Evolutionary conservation across 2,113 vertebrate species (phyloP).

Genomic region (Platysternon megacephalum): DNA sequence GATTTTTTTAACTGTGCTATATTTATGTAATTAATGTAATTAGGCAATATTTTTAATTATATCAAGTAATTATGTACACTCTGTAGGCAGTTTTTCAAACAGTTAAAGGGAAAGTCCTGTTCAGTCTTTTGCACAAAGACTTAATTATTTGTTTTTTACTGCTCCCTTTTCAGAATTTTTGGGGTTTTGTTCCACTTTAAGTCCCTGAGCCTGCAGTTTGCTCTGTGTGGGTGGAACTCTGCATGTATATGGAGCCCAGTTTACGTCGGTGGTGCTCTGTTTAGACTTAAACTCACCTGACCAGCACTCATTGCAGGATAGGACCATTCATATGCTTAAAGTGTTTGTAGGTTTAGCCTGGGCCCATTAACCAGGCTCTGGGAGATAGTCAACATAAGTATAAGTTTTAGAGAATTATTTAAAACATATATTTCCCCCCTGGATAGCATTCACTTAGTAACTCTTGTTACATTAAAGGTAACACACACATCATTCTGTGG

Average conservation of each 20-base stretch:
- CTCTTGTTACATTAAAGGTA: neutral
- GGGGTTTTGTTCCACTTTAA: neutral
- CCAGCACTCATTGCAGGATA: neutral
- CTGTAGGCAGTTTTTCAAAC: neutral
- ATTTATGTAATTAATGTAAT: neutral
- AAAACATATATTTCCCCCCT: neutral
- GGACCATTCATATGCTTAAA: neutral
- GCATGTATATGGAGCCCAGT: neutral
- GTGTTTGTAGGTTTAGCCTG: neutral
- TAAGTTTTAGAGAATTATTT: neutral
- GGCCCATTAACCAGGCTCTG: neutral
- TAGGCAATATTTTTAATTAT: neutral
- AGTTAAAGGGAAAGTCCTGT: neutral
- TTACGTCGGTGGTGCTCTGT: neutral
- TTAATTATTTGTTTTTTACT: neutral
- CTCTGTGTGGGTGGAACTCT: accelerated
- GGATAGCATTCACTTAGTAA: neutral
- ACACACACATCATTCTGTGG: neutral
- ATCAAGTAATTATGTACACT: neutral
- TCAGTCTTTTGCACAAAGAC: neutral
- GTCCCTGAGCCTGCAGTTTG: neutral
- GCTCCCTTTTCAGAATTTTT: neutral
- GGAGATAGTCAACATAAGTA: neutral
- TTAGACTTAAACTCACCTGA: neutral
- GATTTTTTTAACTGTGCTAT: neutral